Conservation (phyloP, 2,797 vertebrate genomes). For the Aselliscus stoliczkanus region DNA sequence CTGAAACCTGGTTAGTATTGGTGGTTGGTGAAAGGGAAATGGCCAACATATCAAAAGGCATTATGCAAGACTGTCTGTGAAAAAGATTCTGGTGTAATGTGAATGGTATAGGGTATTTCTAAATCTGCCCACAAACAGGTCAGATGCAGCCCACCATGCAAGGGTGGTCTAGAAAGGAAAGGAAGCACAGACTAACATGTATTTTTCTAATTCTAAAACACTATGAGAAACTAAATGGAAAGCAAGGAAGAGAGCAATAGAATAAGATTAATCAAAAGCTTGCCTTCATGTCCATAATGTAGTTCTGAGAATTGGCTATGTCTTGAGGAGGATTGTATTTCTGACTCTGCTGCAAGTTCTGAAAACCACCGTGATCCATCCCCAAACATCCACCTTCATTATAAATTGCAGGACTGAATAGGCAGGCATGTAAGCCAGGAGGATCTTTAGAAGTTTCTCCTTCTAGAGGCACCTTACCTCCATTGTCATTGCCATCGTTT, state of each 20-base stretch:
- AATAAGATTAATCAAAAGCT: background rate
- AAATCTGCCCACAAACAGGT: background rate
- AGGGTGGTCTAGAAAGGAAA: background rate
- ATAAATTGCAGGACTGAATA: background rate
- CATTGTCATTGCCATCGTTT: background rate
- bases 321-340: background rate
- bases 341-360: background rate
- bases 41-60: fast-evolving
- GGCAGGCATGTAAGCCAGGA: background rate
- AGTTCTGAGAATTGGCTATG: background rate
- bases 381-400: background rate
- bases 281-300: fast-evolving
- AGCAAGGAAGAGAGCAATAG: background rate
- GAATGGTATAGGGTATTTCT: background rate
- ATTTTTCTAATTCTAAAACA: background rate
- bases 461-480: background rate
- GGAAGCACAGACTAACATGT: background rate
- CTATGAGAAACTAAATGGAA: background rate
- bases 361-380: background rate
- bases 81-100: too few relatives aligned
- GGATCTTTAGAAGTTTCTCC: background rate
- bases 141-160: background rate
- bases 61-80: fast-evolving
- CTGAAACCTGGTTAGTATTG: background rate
- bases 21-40: background rate